Conservation (phyloP, 1,140 invertebrate species). For the Euwallacea similis region DNA sequence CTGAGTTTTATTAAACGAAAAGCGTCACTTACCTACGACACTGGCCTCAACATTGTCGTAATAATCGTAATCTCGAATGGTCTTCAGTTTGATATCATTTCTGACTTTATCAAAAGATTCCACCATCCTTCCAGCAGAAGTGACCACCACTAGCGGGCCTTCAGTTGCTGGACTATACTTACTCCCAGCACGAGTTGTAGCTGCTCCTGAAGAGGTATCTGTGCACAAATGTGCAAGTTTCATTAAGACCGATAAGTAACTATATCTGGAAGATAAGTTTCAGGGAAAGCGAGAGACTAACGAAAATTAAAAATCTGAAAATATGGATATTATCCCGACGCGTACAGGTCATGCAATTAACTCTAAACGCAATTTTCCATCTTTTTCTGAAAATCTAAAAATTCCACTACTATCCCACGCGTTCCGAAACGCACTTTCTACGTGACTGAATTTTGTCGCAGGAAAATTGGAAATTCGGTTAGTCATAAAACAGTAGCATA, state of each 20-base stretch:
- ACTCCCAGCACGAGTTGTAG: conserved; percentile 5
- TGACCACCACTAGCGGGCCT: conserved; percentile 33
- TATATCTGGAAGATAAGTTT: not conserved
- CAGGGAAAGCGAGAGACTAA: too few relatives aligned
- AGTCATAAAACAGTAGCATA: too few relatives aligned
- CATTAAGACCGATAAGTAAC: not conserved
- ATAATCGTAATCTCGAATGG: conserved; percentile 61
- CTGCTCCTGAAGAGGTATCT: conserved; percentile 2
- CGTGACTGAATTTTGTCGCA: too few relatives aligned
- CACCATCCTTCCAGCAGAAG: conserved; percentile 4
- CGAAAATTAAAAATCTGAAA: not conserved
- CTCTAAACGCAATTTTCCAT: not conserved
- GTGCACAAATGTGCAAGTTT: not conserved
- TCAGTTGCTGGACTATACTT: conserved; percentile 31
- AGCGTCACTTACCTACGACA: conserved; percentile 16
- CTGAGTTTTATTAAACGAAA: not conserved
- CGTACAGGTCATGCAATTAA: too few relatives aligned
- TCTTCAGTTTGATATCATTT: not conserved
- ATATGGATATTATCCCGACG: not conserved
- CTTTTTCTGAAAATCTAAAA: not conserved
- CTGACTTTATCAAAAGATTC: not conserved
- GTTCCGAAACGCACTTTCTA: too few relatives aligned
- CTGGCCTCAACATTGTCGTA: conserved; percentile 56
- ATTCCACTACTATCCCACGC: too few relatives aligned
- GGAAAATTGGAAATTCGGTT: too few relatives aligned